phyloP scores from a whole-genome alignment of 2,888 invertebrate species.

The Andrena hattorfiana region DNA sequence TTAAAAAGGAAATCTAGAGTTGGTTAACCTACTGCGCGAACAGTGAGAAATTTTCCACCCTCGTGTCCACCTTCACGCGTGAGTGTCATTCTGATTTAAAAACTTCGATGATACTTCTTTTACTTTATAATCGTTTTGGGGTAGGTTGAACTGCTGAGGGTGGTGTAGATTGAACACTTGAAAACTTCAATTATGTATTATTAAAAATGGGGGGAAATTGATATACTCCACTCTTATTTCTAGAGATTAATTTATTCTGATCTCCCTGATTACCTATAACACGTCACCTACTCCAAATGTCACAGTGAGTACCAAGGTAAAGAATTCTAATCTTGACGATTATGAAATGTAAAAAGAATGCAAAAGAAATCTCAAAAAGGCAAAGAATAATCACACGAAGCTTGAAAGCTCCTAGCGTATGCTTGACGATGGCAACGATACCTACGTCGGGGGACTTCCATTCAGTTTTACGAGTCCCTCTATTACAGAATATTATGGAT shows the following conservation, averaged over 20 bases:
- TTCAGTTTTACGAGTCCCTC: conserved; percentile 45
- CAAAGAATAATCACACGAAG: no score
- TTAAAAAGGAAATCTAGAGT: not conserved
- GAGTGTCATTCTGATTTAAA: not conserved
- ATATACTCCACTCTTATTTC: no score
- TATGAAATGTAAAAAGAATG: not conserved
- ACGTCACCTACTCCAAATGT: no score
- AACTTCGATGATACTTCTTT: not conserved
- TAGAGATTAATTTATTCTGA: no score
- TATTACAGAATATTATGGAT: conserved; percentile 68
- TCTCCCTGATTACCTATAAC: not conserved
- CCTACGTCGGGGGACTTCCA: conserved; percentile 47
- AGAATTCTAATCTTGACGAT: not conserved
- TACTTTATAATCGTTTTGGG: not conserved
- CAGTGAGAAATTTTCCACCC: not conserved
- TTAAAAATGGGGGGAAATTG: not conserved
- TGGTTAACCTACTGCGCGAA: not conserved
- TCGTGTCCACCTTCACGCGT: not conserved
- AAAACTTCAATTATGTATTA: not conserved
- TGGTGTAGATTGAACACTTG: not conserved
- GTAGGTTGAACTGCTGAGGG: not conserved
- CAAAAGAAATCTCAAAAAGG: not conserved
- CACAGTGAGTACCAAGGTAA: not conserved
- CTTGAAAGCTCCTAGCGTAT: not conserved
- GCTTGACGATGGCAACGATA: conserved; percentile 6